phyloP scores from a whole-genome alignment of 2,888 invertebrate species.

The Silvanus unidentatus region DNA sequence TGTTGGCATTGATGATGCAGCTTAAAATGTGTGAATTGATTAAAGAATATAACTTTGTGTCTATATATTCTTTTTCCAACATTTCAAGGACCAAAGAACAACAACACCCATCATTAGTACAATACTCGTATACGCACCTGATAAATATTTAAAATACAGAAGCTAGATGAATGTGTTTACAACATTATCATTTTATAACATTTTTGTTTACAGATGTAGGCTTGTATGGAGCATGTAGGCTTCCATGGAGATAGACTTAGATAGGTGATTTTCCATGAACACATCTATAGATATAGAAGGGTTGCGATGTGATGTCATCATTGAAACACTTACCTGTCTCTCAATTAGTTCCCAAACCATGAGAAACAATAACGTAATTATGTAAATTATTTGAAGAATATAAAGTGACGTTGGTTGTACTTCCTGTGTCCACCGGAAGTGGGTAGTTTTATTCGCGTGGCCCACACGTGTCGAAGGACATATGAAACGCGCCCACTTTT shows the following conservation, averaged over 20 bases:
- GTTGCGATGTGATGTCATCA: too few relatives aligned
- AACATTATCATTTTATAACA: slow-evolving; percentile 33
- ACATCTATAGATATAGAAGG: too few relatives aligned
- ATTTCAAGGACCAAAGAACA: slow-evolving; percentile 18
- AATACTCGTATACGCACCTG: slow-evolving; percentile 21
- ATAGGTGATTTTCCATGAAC: too few relatives aligned
- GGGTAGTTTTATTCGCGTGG: slow-evolving; percentile 36
- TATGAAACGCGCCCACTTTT: slow-evolving; percentile 28
- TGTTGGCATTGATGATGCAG: slow-evolving; percentile 36
- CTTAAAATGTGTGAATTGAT: slow-evolving; percentile 35
- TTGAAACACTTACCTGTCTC: slow-evolving; percentile 1
- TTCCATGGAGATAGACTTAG: slow-evolving; percentile 6
- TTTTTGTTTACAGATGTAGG: slow-evolving; percentile 9
- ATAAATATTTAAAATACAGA: slow-evolving; percentile 15
- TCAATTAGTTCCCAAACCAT: slow-evolving; percentile 21
- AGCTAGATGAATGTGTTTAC: slow-evolving; percentile 24
- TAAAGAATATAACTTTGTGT: slow-evolving; percentile 28
- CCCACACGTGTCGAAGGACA: slow-evolving; percentile 31
- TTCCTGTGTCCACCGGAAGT: slow-evolving; percentile 39
- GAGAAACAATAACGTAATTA: slow-evolving; percentile 37
- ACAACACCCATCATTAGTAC: too few relatives aligned
- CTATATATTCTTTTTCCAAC: slow-evolving; percentile 21
- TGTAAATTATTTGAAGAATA: slow-evolving; percentile 40
- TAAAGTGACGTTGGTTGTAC: slow-evolving; percentile 33
- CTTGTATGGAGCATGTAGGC: slow-evolving; percentile 19